Percentiles rank a stretch among this genome's conserved stretches.
Evolutionary conservation across 2,888 invertebrate species (phyloP).

Genomic region (Hirudinaria manillensis): DNA sequence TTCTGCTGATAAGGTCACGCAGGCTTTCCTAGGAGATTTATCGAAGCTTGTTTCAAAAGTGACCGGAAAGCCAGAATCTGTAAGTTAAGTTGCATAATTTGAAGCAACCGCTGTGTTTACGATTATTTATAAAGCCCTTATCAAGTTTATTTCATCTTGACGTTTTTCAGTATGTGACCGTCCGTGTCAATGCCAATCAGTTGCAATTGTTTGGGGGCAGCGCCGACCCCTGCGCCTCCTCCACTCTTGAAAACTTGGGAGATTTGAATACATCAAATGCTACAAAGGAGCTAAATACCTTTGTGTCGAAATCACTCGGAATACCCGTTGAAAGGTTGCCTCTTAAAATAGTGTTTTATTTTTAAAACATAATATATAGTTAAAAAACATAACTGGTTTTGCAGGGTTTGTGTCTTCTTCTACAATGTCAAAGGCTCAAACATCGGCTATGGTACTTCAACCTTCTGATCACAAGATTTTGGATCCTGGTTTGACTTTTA

Average conservation of each 20-base stretch:
- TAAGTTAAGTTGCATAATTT: not conserved
- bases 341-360: not conserved
- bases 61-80: conserved; percentile 21
- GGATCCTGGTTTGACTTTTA: too few species aligned
- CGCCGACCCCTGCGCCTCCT: conserved; percentile 6
- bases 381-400: not conserved
- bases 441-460: conserved; percentile 12
- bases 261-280: not conserved
- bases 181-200: conserved; percentile 13
- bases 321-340: conserved; percentile 2
- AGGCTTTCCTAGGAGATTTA: not conserved
- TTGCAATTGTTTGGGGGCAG: conserved; percentile 1
- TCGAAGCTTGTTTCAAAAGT: conserved; percentile 14
- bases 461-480: not conserved
- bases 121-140: too few species aligned
- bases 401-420: conserved; percentile 14
- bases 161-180: conserved; percentile 6
- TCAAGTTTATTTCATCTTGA: not conserved
- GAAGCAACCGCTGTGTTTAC: not conserved
- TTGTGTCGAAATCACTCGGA: conserved; percentile 2
- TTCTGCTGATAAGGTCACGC: not conserved
- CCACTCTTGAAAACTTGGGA: conserved; percentile 5
- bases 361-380: not conserved
- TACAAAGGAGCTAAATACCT: conserved; percentile 1
- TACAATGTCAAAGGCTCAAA: not conserved